A percentile compares a stretch with the other conserved stretches of the same genome.
Conservation (phyloP, 2,888 invertebrate genomes). For the Rhopalosiphum nymphaeae region DNA sequence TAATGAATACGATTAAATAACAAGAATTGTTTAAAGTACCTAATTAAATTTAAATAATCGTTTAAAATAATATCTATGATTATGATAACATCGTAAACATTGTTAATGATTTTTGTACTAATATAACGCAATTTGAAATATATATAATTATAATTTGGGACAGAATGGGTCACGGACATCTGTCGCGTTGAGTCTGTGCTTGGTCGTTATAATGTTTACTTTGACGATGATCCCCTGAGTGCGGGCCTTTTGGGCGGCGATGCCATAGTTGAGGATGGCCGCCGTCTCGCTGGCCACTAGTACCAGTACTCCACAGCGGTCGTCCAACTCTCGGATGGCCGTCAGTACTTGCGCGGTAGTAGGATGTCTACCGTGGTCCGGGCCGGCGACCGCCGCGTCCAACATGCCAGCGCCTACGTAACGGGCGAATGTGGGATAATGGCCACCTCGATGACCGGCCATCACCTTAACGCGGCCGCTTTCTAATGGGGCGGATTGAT, state of each 20-base stretch:
- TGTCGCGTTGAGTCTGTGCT: too few relatives aligned
- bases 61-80: background rate
- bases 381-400: background rate
- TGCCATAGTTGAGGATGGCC: background rate
- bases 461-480: background rate
- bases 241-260: slow-evolving; percentile 6
- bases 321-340: slow-evolving; percentile 9
- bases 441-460: slow-evolving; percentile 20
- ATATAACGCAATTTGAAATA: background rate
- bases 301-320: background rate
- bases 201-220: background rate
- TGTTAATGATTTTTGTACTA: background rate
- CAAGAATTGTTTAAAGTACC: background rate
- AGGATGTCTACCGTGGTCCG: background rate
- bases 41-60: background rate
- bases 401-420: slow-evolving; percentile 6
- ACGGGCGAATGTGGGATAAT: slow-evolving; percentile 22
- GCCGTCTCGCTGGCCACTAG: slow-evolving; percentile 1
- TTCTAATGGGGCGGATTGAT: background rate
- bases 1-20: background rate
- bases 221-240: background rate
- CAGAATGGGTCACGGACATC: background rate
- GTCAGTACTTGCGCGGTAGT: background rate
- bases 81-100: background rate
- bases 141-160: background rate